phyloP scores from a whole-genome alignment of 92 coral and sea anemone genomes.

The Heliopora coerulea region DNA sequence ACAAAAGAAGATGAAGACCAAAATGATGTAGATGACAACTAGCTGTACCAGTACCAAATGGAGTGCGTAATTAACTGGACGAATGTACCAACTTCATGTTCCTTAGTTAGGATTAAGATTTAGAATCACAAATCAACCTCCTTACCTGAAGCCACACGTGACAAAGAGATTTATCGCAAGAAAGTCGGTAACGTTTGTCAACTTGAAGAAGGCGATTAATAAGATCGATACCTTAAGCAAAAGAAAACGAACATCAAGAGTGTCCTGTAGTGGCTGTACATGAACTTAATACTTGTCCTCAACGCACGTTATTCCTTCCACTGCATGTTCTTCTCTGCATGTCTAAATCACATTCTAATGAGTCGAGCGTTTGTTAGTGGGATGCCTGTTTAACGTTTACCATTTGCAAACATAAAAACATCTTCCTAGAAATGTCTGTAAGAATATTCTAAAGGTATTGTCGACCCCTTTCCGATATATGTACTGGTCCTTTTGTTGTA shows the following conservation, averaged over 20 bases:
- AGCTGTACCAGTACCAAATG: neutral
- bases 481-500: too few species aligned
- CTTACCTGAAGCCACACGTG: conserved; percentile 98
- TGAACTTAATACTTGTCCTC: neutral
- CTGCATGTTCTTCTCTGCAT: too few species aligned
- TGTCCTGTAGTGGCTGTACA: neutral
- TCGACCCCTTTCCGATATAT: too few species aligned
- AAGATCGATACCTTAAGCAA: conserved; percentile 72
- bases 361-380: too few species aligned
- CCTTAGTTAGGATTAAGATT: neutral
- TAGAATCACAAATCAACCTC: neutral
- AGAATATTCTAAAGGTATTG: too few species aligned
- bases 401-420: too few species aligned
- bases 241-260: neutral
- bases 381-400: too few species aligned
- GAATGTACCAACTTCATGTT: too few species aligned
- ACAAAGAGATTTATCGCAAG: conserved; percentile 93
- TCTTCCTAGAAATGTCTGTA: too few species aligned
- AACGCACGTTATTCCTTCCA: too few species aligned
- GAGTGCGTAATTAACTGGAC: too few species aligned
- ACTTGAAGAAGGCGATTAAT: conserved; percentile 93
- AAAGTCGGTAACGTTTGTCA: conserved; percentile 84
- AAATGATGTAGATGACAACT: neutral
- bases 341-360: too few species aligned
- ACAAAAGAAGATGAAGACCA: neutral